Evolutionary conservation across 1,140 invertebrate species (phyloP).

Genomic region (Orius laevigatus): DNA sequence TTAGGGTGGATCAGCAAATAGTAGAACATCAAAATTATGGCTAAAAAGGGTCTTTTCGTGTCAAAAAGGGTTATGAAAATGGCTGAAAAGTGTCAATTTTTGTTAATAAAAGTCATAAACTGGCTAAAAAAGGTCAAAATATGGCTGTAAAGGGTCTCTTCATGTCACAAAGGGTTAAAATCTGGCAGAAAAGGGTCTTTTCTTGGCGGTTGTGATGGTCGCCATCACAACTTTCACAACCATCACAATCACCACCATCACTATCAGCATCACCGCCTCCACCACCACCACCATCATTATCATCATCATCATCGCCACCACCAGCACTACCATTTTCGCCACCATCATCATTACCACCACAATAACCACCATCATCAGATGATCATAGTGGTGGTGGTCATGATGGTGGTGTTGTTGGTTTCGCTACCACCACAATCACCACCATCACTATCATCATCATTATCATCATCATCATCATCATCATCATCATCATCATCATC

Average conservation of each 20-base stretch:
- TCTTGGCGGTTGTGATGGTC: too few species aligned
- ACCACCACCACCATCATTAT: conserved; percentile 1
- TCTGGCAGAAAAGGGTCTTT: too few species aligned
- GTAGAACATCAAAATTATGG: too few species aligned
- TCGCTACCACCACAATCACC: background rate
- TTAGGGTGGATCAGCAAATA: too few species aligned
- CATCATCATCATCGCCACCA: conserved; percentile 2
- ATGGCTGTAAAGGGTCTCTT: too few species aligned
- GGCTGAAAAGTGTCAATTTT: too few species aligned
- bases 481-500: conserved; percentile 13
- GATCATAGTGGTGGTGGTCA: too few species aligned
- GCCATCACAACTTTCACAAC: background rate
- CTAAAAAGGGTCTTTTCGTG: too few species aligned
- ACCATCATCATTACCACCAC: conserved; percentile 1
- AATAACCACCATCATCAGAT: conserved; percentile 1
- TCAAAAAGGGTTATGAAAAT: too few species aligned
- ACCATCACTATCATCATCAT: conserved; percentile 10
- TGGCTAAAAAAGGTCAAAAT: too few species aligned
- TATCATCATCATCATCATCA: conserved; percentile 10
- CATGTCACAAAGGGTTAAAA: too few species aligned
- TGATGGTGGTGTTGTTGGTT: background rate
- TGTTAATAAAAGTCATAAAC: too few species aligned
- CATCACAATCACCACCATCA: conserved; percentile 1
- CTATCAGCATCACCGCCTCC: background rate
- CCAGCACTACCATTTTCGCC: background rate